Conservation (phyloP, 2,888 invertebrate genomes). For the Eupithecia exiguata region DNA sequence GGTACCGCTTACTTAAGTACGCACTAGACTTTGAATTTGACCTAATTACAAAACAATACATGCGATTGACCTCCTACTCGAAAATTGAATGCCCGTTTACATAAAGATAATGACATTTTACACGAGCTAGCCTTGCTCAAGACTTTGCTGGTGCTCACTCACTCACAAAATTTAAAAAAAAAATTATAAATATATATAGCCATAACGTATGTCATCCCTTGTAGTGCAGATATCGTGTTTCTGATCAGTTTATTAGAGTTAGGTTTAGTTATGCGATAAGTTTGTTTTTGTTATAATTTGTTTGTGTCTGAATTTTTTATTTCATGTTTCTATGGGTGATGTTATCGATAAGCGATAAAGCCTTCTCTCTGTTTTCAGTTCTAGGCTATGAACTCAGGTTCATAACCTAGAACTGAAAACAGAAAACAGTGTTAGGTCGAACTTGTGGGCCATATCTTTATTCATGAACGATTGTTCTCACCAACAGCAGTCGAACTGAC, state of each 20-base stretch:
- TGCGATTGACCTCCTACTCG: slow-evolving; percentile 21
- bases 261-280: too few relatives aligned
- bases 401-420: slow-evolving; percentile 37
- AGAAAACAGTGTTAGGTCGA: slow-evolving; percentile 41
- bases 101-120: slow-evolving; percentile 2
- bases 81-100: background rate
- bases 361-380: too few relatives aligned
- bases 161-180: too few relatives aligned
- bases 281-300: too few relatives aligned
- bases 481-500: slow-evolving; percentile 61
- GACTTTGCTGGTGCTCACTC: background rate
- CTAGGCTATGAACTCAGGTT: background rate
- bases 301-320: too few relatives aligned
- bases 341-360: too few relatives aligned
- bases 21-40: slow-evolving; percentile 15
- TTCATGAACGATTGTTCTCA: slow-evolving; percentile 71
- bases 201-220: too few relatives aligned
- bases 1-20: background rate
- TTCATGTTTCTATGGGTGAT: too few relatives aligned
- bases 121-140: background rate
- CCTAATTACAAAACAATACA: slow-evolving; percentile 21
- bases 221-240: too few relatives aligned
- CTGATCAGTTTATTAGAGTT: too few relatives aligned
- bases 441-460: slow-evolving; percentile 71
- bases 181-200: too few relatives aligned